Conservation (phyloP, 2,797 vertebrate species). For the Sciurus vulgaris region DNA sequence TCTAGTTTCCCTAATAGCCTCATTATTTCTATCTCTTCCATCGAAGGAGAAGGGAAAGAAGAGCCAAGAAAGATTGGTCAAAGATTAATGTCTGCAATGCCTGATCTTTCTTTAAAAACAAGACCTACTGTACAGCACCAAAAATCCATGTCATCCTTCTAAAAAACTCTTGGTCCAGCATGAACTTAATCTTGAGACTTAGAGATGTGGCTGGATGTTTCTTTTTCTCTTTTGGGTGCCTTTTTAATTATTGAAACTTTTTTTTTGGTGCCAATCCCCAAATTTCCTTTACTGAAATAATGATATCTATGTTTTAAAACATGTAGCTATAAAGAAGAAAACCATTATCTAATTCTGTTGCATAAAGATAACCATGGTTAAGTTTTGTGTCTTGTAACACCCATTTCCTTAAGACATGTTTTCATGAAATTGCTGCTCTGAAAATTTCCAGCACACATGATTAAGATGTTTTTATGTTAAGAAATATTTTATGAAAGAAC, state of each 20-base stretch:
- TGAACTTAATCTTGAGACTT: not conserved
- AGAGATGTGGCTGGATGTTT: not conserved
- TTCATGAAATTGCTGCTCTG: not conserved
- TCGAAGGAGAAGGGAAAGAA: not conserved
- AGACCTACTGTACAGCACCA: not conserved
- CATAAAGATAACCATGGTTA: not conserved
- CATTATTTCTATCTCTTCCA: not conserved
- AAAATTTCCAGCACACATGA: not conserved
- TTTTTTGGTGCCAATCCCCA: not conserved
- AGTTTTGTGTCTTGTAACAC: not conserved
- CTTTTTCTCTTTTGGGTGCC: not conserved
- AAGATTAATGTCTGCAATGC: not conserved
- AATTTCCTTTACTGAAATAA: not conserved
- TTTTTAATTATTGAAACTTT: not conserved
- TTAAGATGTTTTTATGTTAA: not conserved
- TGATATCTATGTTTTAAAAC: not conserved
- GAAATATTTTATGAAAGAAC: slow-evolving; percentile 12
- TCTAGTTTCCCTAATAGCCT: not conserved
- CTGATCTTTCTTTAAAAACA: not conserved
- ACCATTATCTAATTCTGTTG: not conserved
- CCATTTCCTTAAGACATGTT: not conserved
- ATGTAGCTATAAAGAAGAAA: not conserved
- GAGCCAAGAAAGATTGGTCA: not conserved
- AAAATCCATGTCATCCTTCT: not conserved
- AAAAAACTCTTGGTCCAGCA: not conserved